A percentile compares a stretch with the other conserved stretches of the same genome.
Evolutionary conservation across 2,113 vertebrate genomes (phyloP).

Genomic region (Perca flavescens): DNA sequence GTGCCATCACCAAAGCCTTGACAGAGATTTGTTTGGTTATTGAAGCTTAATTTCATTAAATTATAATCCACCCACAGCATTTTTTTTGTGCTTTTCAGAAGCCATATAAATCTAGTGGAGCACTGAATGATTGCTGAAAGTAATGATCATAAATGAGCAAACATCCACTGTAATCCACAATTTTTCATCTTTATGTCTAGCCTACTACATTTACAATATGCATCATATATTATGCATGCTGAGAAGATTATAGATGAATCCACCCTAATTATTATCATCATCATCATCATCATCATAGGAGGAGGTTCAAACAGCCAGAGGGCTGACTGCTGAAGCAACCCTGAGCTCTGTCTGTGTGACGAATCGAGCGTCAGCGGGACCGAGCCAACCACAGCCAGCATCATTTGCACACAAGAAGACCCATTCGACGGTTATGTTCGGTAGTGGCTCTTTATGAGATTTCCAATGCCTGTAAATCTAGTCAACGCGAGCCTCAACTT

Average conservation of each 20-base stretch:
- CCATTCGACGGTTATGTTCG: constrained; percentile 55
- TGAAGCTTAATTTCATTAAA: background rate
- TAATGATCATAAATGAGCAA: background rate
- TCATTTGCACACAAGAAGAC: constrained; percentile 73
- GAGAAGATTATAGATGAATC: background rate
- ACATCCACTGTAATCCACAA: background rate
- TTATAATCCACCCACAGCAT: constrained; percentile 4
- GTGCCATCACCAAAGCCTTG: background rate
- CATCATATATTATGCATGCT: background rate
- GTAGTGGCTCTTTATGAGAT: constrained; percentile 47
- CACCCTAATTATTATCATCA: background rate
- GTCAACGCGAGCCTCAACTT: background rate
- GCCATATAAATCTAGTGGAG: background rate
- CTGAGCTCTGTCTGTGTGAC: constrained; percentile 66
- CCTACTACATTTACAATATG: background rate
- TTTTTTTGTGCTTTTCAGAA: background rate
- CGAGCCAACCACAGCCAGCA: constrained; percentile 75
- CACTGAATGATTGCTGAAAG: background rate
- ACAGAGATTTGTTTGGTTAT: background rate
- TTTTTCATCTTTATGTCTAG: background rate
- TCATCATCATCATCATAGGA: constrained; percentile 17
- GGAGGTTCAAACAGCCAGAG: constrained; percentile 57
- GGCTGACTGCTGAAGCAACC: constrained; percentile 55
- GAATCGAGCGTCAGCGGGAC: constrained; percentile 74
- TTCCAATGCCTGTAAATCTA: constrained; percentile 1